phyloP scores from a whole-genome alignment of 2,113 vertebrate genomes.

The Eretmochelys imbricata region DNA sequence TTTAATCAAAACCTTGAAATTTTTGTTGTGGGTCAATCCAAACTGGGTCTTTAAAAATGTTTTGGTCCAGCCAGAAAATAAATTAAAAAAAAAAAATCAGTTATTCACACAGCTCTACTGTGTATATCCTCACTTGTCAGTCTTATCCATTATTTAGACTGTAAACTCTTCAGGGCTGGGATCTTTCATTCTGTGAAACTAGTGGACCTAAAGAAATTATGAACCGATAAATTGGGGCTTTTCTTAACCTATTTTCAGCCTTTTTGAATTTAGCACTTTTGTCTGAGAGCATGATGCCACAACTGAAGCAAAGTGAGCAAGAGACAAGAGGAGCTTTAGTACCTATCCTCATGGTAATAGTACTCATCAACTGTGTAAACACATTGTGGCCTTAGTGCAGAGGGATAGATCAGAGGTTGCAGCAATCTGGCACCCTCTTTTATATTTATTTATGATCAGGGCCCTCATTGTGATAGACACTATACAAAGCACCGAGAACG shows the following conservation, averaged over 20 bases:
- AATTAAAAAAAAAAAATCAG: not conserved
- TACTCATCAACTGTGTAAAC: not conserved
- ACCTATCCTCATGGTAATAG: not conserved
- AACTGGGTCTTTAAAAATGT: not conserved
- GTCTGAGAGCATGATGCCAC: not conserved
- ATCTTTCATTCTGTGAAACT: not conserved
- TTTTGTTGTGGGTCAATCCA: not conserved
- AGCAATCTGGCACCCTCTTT: not conserved
- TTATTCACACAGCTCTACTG: not conserved
- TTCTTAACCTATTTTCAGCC: not conserved
- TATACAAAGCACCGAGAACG: fast-evolving
- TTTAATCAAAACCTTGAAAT: not conserved
- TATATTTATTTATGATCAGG: not conserved
- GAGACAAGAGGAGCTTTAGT: not conserved
- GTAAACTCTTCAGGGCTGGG: not conserved
- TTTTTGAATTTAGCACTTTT: not conserved
- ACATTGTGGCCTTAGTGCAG: not conserved
- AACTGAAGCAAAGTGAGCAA: not conserved
- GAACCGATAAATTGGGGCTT: not conserved
- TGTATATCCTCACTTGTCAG: not conserved
- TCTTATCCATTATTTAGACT: not conserved
- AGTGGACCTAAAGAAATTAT: not conserved
- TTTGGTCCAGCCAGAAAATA: not conserved
- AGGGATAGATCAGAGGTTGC: not conserved
- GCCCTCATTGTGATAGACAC: fast-evolving